These are phyloP conservation scores for Bombus huntii DNA, from an alignment of 1,140 invertebrate species.

Conservation along the genomic window DNA sequence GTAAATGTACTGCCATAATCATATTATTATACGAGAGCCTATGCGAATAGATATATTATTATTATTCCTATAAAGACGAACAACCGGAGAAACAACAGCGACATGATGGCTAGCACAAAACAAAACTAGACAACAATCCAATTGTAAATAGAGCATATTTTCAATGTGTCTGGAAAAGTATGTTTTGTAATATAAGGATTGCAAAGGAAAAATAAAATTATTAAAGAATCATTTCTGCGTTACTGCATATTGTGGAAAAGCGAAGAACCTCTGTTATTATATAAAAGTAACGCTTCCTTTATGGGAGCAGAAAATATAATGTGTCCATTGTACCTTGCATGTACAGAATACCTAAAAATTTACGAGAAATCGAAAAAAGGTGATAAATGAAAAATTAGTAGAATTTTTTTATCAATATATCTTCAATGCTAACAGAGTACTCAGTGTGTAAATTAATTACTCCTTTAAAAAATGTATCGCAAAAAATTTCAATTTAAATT, in stretches of 20 bases:
- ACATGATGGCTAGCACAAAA: constrained; percentile 76
- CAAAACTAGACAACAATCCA: constrained; percentile 75
- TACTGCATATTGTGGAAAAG: neutral
- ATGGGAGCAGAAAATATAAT: neutral
- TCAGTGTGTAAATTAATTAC: too few relatives aligned
- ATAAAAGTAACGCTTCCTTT: neutral
- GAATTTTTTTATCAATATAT: neutral
- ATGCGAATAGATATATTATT: constrained; percentile 78
- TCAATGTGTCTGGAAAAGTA: constrained; percentile 82
- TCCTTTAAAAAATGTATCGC: too few relatives aligned
- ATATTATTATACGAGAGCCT: constrained; percentile 80
- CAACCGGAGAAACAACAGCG: constrained; percentile 49
- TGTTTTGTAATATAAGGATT: constrained; percentile 83
- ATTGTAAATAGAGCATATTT: constrained; percentile 82
- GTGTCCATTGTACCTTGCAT: neutral
- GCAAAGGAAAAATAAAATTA: constrained; percentile 80
- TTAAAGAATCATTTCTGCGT: constrained; percentile 68
- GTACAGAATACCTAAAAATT: neutral
- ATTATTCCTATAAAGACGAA: constrained; percentile 80
- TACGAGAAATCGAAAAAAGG: neutral
- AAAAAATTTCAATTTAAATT: too few relatives aligned
- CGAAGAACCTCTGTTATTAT: neutral
- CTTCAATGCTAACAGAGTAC: too few relatives aligned
- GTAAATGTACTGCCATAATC: constrained; percentile 83
- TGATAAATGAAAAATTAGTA: neutral